Base-by-base conservation (phyloP, 2,888 invertebrate genomes). In the Dryococelus australis region DNA sequence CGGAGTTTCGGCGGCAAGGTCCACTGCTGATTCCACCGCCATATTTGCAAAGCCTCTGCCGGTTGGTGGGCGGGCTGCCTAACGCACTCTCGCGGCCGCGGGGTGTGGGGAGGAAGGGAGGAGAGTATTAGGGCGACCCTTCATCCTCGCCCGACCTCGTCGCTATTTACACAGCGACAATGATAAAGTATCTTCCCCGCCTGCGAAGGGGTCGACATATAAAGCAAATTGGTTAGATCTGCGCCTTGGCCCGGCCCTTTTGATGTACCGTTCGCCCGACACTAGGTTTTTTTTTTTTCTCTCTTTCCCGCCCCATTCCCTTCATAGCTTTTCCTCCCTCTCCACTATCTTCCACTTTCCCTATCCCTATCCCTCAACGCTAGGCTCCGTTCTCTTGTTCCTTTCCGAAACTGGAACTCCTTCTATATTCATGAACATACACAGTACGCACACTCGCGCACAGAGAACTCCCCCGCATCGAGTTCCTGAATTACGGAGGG, bases 161-260 rank as follows among this genome's bases (percentile, higher is more conserved):
- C 20, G 65, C 65, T 65, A 65, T 65, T 65, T 65, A 65, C 65
- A n/a, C 65, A 65, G 65, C 65, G 65, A 65, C 65, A 65, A 65
- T 65, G 65, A 65, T 65, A 65, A 65, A 65, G 65, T 65, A 65
- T 65, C 65, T 65, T 65, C 65, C 65, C 20, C 65, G n/a, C 8
- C 65, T n/a, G 20, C 65, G 24, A 65, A 65, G n/a, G 65, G n/a
- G 65, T 65, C 65, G 65, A 65, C 65, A 65, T n/a, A 65, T 65
- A 65, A 65, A 65, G 65, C 65, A 65, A 65, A 65, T 65, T 65
- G 65, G 65, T n/a, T 65, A 65, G 65, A 65, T 65, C 65, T 65
- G 65, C 65, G 65, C 65, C 65, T n/a, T 8, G 65, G 65, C 24
- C 65, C 65, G 65, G 65, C 65, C 65, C 65, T 65, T 65, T 65